Base-by-base conservation (phyloP, 2,113 vertebrate species). In the Ciconia stormi region DNA sequence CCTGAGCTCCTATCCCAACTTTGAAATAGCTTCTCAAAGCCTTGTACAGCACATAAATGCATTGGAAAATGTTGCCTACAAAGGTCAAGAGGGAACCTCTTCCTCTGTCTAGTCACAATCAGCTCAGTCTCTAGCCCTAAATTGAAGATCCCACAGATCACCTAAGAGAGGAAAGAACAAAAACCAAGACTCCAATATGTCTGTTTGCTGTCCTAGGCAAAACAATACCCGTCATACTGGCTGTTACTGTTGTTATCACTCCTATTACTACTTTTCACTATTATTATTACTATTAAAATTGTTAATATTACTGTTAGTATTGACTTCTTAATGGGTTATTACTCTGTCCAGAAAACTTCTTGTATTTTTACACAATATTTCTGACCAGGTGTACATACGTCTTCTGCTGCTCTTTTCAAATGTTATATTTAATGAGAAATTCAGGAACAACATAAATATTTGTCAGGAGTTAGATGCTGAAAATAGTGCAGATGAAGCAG, bases 401-500 rank as follows among this genome's bases (percentile, higher is more conserved):
- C 26, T 77, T 40, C 23, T 74, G 18, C 12, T 74, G 11, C 7
- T 81, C 8, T 78, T 90, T 84, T 84, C 29, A 79, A 63, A 56
- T 6, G 11, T 17, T 73, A 12, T 50, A 27, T 74, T 82, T 89
- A 89, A 89, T 85, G 70, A 79, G 69, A 94, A 91, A 81, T 52
- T 27, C 61, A n/a, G 47, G 16, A 89, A n/a, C 5, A 92, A 83
- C 13, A 76, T 40, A 59, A 32, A 20, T 93, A 91, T 91, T 61
- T 82, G 23, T 84, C 30, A n/a, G 8, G 5, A 88, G 2, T 74
- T 71, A 61, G 12, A 63, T 78, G n/a, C 22, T n/a, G 15, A 87
- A 89, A 97, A 78, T n/a, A 91, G 10, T 87, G 63, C 26, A 84
- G 38, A 74, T 66, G 79, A 89, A 93, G 88, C 82, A 94, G 63